A percentile compares a stretch with the other conserved stretches of the same genome.
Conservation (phyloP, 2,797 vertebrate species). For the Limnodromus scolopaceus region DNA sequence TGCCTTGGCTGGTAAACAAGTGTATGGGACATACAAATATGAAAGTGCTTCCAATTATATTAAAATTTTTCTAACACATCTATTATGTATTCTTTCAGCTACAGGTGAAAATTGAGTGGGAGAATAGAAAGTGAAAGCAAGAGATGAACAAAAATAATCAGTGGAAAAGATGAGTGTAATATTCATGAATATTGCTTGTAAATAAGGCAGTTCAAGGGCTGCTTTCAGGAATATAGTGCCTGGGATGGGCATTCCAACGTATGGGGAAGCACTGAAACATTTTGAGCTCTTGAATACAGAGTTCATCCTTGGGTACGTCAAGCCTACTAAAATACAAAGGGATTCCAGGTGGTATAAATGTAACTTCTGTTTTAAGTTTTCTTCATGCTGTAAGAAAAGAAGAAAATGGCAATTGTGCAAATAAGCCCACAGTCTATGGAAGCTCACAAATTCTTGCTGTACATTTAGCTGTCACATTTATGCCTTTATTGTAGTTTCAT, state of each 20-base stretch:
- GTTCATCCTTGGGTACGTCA: neutral
- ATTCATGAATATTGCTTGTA: neutral
- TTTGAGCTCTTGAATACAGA: neutral
- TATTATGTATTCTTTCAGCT: neutral
- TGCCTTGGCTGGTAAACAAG: neutral
- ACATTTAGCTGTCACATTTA: neutral
- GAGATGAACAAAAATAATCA: neutral
- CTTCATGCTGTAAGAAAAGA: neutral
- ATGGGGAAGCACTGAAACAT: neutral
- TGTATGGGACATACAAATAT: fast-evolving
- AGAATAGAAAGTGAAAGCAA: neutral
- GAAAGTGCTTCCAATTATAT: neutral
- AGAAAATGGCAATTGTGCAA: neutral
- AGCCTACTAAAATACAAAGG: neutral
- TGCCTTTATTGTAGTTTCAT: neutral
- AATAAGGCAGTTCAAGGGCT: neutral
- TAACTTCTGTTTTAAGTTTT: neutral
- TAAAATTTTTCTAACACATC: fast-evolving
- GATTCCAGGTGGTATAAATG: neutral
- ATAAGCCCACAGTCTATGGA: neutral
- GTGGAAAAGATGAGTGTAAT: neutral
- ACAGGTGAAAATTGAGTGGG: neutral
- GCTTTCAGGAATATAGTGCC: neutral
- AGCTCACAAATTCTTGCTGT: neutral
- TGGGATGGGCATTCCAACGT: neutral